Evolutionary conservation across 2,888 invertebrate species (phyloP).

Genomic region (Mongoloraphidia duomilia): DNA sequence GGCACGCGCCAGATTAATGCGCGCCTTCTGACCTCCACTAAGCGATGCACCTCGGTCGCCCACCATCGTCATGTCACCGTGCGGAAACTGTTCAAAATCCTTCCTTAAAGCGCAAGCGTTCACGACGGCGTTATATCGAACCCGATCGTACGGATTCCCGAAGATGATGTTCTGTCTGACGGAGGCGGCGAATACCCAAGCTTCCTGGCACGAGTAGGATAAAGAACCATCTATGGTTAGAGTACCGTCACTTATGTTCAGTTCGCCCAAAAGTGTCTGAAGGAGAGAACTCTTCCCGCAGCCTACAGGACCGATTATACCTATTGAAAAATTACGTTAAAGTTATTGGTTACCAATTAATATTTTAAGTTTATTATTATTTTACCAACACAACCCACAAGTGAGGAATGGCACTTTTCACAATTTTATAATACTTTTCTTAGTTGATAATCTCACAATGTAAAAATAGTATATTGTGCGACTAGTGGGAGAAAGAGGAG

Average conservation of each 20-base stretch:
- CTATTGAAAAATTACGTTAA: slow-evolving; percentile 25
- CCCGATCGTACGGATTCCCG: slow-evolving; percentile 47
- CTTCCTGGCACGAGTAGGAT: slow-evolving; percentile 70
- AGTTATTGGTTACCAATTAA: no score
- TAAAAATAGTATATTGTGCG: no score
- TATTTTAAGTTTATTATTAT: no score
- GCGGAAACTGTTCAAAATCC: slow-evolving; percentile 38
- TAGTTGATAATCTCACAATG: no score
- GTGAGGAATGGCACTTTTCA: no score
- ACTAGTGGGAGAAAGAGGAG: no score
- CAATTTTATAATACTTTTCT: no score
- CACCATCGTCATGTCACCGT: slow-evolving; percentile 40
- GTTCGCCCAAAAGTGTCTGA: slow-evolving; percentile 47
- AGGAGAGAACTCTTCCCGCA: slow-evolving; percentile 52
- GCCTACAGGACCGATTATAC: slow-evolving; percentile 41
- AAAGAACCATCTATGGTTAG: slow-evolving; percentile 46
- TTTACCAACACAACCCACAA: no score
- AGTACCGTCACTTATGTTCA: slow-evolving; percentile 41
- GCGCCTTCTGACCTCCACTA: neutral
- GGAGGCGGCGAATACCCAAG: slow-evolving; percentile 69
- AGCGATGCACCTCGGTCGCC: slow-evolving; percentile 43
- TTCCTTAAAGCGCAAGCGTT: slow-evolving; percentile 28
- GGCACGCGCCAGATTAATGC: slow-evolving; percentile 5
- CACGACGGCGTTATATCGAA: slow-evolving; percentile 36
- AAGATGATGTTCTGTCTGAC: slow-evolving; percentile 79